Evolutionary conservation across 2,888 invertebrate genomes (phyloP).

Genomic region (Papilio gigon): DNA sequence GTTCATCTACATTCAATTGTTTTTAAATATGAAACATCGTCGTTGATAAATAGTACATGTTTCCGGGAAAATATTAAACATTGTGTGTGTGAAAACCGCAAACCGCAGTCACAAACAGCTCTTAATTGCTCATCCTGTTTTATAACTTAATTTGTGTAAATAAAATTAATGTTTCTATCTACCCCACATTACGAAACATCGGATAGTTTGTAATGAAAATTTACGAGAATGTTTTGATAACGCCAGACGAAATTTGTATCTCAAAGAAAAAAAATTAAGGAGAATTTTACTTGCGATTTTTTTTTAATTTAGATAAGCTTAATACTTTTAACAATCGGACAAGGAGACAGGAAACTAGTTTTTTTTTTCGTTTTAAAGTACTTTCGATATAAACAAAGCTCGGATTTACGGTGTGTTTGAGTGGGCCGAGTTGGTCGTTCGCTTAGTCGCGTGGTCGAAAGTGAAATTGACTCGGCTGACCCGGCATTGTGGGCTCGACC

Average conservation of each 20-base stretch:
- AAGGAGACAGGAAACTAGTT: too few species aligned
- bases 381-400: background rate
- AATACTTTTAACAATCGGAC: background rate
- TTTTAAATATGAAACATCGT: background rate
- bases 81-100: background rate
- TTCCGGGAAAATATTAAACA: background rate
- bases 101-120: background rate
- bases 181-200: background rate
- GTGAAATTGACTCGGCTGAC: conserved; percentile 69
- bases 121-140: background rate
- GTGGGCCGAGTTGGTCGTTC: conserved; percentile 49
- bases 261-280: too few species aligned
- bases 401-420: conserved; percentile 45
- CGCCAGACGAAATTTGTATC: background rate
- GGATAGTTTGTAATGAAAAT: background rate
- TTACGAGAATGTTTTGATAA: too few species aligned
- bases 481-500: conserved; percentile 69
- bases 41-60: background rate
- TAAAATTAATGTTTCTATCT: background rate
- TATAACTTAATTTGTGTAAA: background rate
- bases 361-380: background rate
- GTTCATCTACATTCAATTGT: background rate
- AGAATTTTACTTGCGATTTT: too few species aligned
- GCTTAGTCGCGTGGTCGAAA: conserved; percentile 60
- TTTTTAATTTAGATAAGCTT: background rate